phyloP scores from a whole-genome alignment of 1,140 invertebrate genomes.

The Drosophila tsacasi region DNA sequence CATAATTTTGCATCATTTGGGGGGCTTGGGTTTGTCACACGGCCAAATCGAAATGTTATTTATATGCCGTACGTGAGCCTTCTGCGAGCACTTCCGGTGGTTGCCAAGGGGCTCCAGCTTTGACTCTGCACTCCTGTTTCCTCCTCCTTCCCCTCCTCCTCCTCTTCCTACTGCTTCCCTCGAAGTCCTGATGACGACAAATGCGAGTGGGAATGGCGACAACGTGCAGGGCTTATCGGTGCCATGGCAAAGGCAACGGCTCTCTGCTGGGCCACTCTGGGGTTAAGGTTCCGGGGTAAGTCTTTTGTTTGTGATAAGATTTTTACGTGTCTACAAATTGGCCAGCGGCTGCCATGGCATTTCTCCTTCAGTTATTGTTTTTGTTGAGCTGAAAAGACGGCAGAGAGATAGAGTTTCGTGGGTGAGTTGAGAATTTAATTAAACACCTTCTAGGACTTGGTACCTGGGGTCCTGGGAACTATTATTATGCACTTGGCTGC shows the following conservation, averaged over 20 bases:
- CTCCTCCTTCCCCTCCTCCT: background rate
- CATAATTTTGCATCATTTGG: conserved; percentile 53
- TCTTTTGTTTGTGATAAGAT: conserved; percentile 72
- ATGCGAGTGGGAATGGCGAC: conserved; percentile 73
- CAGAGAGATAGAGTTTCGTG: conserved; percentile 7
- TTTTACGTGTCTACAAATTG: conserved; percentile 77
- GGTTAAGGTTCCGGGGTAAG: conserved; percentile 19
- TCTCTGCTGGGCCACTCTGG: background rate
- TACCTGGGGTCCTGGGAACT: background rate
- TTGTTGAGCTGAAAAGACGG: conserved; percentile 6
- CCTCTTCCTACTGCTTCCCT: background rate
- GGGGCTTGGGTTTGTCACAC: conserved; percentile 72
- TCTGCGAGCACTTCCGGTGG: conserved; percentile 39
- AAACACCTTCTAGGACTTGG: conserved; percentile 31
- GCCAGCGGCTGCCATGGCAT: conserved; percentile 55
- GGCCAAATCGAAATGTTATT: conserved; percentile 81
- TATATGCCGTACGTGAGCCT: conserved; percentile 75
- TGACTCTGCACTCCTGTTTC: conserved; percentile 1
- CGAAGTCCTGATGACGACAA: conserved; percentile 68
- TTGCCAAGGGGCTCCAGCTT: background rate
- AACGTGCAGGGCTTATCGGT: conserved; percentile 79
- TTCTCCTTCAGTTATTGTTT: conserved; percentile 25
- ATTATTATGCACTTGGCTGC: conserved; percentile 41
- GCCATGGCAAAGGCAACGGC: conserved; percentile 15
- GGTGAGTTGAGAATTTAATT: conserved; percentile 31